Percentiles rank a stretch among this genome's conserved stretches.
Conservation (phyloP, 2,888 invertebrate species). For the Eugnorisma glareosa region DNA sequence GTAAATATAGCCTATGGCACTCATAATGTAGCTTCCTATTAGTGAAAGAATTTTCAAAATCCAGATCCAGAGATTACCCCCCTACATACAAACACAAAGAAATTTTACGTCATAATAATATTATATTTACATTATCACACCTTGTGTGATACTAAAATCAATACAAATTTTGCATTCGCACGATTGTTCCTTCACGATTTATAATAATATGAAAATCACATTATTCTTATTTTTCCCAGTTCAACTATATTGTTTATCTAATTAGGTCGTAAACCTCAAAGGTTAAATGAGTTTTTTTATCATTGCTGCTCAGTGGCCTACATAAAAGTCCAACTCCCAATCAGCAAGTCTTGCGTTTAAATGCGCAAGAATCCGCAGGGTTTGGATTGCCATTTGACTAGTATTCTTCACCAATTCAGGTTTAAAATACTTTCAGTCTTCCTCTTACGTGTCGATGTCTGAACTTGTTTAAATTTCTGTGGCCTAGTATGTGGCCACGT, state of each 20-base stretch:
- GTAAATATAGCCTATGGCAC: no score
- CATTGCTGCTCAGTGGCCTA: not conserved
- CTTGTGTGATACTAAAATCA: conserved; percentile 7
- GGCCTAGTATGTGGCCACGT: no score
- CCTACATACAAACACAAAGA: no score
- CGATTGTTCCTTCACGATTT: not conserved
- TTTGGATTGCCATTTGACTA: not conserved
- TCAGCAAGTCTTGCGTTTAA: conserved; percentile 4
- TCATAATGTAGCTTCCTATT: no score
- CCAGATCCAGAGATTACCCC: no score
- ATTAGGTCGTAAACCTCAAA: not conserved
- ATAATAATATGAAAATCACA: not conserved
- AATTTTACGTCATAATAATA: no score
- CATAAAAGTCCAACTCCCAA: conserved; percentile 15
- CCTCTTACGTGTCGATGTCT: no score
- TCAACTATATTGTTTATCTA: not conserved
- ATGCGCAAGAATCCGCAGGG: no score
- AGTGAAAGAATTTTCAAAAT: no score
- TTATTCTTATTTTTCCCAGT: not conserved
- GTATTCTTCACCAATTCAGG: not conserved
- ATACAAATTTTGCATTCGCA: not conserved
- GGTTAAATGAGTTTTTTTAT: not conserved
- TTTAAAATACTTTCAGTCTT: not conserved
- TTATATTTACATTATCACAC: not conserved
- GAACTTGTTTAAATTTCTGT: no score